Evolutionary conservation across 2,797 vertebrate genomes (phyloP), one percentile per base, ranked within the genome.

Genomic region (Rallus crepitans): DNA sequence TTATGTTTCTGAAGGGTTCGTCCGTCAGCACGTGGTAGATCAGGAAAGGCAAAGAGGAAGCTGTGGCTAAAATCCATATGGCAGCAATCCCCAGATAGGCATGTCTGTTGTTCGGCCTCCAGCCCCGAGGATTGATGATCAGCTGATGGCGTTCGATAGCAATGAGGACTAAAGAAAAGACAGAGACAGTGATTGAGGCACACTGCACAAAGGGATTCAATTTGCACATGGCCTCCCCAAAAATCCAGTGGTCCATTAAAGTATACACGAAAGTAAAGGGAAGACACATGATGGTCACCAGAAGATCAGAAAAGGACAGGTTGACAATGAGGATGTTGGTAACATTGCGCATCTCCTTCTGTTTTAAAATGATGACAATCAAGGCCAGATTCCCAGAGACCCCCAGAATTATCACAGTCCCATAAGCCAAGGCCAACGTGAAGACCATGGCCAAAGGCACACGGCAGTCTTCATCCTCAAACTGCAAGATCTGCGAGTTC

Each of bases 241-340:
- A 99, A 94, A 99, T 97, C 99, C 99, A 99, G 93, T 99, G 98
- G 95, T 99, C 98, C 99, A 99, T 99, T 66, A 99, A 96, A 3
- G 99, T 99, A 60, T 99, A 99, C 66, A 99, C 98, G n/a, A 99
- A 98, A 2, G 98, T 99, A 93, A 99, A 99, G 8, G 98, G 99
- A 94, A 99, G 97, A 97, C 98, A 99, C 97, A 99, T 98, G 79
- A 99, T 96, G 27, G 98, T 98, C 45, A 99, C 98, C 9, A 99
- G 96, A 83, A 99, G 96, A 93, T 99, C 99, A 7, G 98, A 99
- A 94, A 98, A 98, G 5, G 99, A 99, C 21, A 99, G 98, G 95
- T 99, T 99, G 93, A 98, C 99, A 25, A 99, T 99, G 28, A 99
- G 97, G 89, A 99, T 98, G 79, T 99, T 99, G 84, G 99, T 99